Percentiles rank a stretch among this genome's conserved stretches.
phyloP scores from a whole-genome alignment of 1,140 invertebrate genomes.

The Zaprionus vittiger region DNA sequence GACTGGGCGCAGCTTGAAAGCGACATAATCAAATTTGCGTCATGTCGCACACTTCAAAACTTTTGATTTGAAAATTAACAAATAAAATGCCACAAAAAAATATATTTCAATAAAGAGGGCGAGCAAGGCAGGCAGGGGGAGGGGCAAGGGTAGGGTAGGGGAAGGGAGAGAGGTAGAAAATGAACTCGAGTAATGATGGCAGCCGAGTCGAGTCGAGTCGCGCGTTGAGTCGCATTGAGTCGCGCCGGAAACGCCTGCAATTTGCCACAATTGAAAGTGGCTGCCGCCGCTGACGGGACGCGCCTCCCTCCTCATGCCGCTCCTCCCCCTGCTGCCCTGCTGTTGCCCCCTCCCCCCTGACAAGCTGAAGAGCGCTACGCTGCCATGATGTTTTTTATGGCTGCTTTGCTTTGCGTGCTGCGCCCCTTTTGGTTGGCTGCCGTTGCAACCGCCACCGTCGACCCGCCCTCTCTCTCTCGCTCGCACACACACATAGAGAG shows the following conservation, averaged over 20 bases:
- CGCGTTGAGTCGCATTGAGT: constrained; percentile 16
- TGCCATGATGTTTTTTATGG: constrained; percentile 70
- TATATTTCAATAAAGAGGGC: constrained; percentile 23
- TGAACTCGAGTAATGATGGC: constrained; percentile 69
- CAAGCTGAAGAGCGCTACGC: constrained; percentile 17
- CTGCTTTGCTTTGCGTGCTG: constrained; percentile 28
- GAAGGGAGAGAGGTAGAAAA: constrained; percentile 9
- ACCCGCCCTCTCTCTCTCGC: constrained; percentile 4
- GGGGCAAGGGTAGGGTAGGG: not conserved
- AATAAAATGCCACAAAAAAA: constrained; percentile 63
- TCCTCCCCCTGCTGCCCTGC: not conserved
- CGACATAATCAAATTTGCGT: constrained; percentile 74
- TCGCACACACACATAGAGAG: constrained; percentile 1
- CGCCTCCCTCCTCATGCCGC: constrained; percentile 18
- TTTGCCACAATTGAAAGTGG: constrained; percentile 81
- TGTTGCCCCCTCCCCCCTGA: not conserved
- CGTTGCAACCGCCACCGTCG: constrained; percentile 45
- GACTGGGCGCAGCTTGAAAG: constrained; percentile 57
- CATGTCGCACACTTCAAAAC: constrained; percentile 52
- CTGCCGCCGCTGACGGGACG: constrained; percentile 53
- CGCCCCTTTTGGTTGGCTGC: constrained; percentile 74
- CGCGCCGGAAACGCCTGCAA: constrained; percentile 77
- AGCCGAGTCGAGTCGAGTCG: constrained; percentile 7
- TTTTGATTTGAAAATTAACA: constrained; percentile 81
- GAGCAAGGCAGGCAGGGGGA: not conserved